These are phyloP conservation scores for Megastigmus dorsalis DNA, from an alignment of 2,888 invertebrate genomes.

Conservation along the genomic window DNA sequence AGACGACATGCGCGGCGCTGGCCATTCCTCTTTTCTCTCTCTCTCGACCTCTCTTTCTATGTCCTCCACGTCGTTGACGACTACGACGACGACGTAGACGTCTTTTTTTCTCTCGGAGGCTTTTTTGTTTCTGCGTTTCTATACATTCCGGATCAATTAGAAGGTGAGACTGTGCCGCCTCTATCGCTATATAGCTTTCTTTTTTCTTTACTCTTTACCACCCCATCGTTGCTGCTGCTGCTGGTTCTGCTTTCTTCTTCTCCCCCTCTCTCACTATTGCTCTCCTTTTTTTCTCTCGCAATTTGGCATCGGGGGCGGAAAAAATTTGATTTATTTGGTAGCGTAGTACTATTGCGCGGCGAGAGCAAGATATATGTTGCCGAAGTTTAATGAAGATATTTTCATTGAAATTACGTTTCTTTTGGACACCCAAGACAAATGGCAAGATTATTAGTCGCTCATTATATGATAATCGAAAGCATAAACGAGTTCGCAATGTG, in stretches of 20 bases:
- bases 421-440: too few species aligned
- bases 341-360: too few species aligned
- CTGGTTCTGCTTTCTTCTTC: too few species aligned
- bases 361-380: neutral
- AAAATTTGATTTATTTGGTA: neutral
- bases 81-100: too few species aligned
- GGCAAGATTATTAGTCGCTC: too few species aligned
- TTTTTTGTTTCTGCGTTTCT: slow-evolving; percentile 33
- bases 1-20: slow-evolving; percentile 6
- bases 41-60: neutral
- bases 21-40: slow-evolving; percentile 1
- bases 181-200: too few species aligned
- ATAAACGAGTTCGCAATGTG: too few species aligned
- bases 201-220: neutral
- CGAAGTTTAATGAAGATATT: neutral
- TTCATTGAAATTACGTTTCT: too few species aligned
- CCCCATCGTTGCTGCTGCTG: neutral
- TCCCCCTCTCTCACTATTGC: neutral
- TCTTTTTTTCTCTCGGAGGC: neutral
- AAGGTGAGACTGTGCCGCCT: slow-evolving; percentile 1
- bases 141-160: slow-evolving; percentile 33
- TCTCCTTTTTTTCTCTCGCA: neutral
- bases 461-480: neutral
- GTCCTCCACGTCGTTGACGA: neutral
- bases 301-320: neutral